Percentiles rank a stretch among this genome's conserved stretches.
Evolutionary conservation across 2,113 vertebrate species (phyloP).

Genomic region (Pantherophis guttatus): DNA sequence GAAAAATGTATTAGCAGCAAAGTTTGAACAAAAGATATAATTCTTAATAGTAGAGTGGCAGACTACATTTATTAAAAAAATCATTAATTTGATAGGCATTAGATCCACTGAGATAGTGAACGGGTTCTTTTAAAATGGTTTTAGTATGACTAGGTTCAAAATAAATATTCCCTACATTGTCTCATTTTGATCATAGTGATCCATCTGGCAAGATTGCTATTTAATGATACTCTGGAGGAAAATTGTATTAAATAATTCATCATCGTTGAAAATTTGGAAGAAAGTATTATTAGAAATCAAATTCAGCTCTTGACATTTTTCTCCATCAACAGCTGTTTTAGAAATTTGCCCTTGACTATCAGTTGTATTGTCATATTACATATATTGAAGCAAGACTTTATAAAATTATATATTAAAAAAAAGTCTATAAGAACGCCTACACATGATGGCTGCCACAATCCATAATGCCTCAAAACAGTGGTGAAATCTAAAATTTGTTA

Average conservation of each 20-base stretch:
- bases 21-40: neutral
- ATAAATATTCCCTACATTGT: neutral
- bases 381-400: neutral
- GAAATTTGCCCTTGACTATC: neutral
- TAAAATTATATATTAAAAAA: neutral
- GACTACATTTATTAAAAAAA: neutral
- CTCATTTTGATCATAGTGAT: neutral
- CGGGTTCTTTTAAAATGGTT: neutral
- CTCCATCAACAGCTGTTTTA: neutral
- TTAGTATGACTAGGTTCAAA: neutral
- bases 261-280: neutral
- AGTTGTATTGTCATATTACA: too few relatives aligned
- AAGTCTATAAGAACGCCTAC: neutral
- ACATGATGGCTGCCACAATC: neutral
- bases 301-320: neutral
- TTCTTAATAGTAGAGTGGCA: neutral
- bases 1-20: neutral
- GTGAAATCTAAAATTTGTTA: too few relatives aligned
- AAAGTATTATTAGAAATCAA: neutral
- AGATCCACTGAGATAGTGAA: neutral
- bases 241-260: neutral
- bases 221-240: neutral
- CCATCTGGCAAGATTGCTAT: neutral
- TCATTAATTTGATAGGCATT: neutral
- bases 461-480: neutral